These are phyloP conservation scores for Epizoanthus scotinus DNA, from an alignment of 92 coral and sea anemone species.

Conservation along the genomic window DNA sequence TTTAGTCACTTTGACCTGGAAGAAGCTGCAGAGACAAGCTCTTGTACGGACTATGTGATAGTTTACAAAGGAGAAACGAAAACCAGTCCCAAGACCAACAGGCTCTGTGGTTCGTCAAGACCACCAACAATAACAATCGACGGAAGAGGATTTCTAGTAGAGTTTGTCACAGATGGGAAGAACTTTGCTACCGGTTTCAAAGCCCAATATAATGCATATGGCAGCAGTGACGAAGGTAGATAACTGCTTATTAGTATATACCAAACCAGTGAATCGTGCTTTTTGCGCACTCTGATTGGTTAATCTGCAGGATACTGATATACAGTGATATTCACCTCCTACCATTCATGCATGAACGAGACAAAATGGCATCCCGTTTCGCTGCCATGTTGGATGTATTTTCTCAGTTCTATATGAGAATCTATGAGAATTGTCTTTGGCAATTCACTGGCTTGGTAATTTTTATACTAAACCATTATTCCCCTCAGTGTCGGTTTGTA, in stretches of 20 bases:
- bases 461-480: too few species aligned
- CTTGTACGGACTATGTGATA: slow-evolving; percentile 67
- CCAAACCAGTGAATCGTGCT: too few species aligned
- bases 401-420: too few species aligned
- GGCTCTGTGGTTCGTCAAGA: slow-evolving; percentile 57
- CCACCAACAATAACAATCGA: slow-evolving; percentile 46
- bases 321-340: too few species aligned
- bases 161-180: slow-evolving; percentile 62
- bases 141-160: slow-evolving; percentile 42
- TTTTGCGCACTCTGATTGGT: too few species aligned
- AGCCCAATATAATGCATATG: slow-evolving; percentile 24
- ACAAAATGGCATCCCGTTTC: too few species aligned
- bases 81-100: slow-evolving; percentile 11
- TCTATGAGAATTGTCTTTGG: too few species aligned
- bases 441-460: too few species aligned
- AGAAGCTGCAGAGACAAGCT: slow-evolving; percentile 21
- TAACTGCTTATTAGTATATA: background rate
- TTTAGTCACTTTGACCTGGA: slow-evolving; percentile 53
- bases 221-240: background rate
- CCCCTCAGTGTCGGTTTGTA: too few species aligned
- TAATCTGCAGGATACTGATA: too few species aligned
- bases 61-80: slow-evolving; percentile 42
- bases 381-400: too few species aligned
- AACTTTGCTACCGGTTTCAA: slow-evolving; percentile 41
- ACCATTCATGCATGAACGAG: too few species aligned